Percentiles rank a stretch among this genome's conserved stretches.
These are phyloP conservation scores for Polydrusus pterygomalis DNA, from an alignment of 2,888 invertebrate genomes.

Conservation along the genomic window DNA sequence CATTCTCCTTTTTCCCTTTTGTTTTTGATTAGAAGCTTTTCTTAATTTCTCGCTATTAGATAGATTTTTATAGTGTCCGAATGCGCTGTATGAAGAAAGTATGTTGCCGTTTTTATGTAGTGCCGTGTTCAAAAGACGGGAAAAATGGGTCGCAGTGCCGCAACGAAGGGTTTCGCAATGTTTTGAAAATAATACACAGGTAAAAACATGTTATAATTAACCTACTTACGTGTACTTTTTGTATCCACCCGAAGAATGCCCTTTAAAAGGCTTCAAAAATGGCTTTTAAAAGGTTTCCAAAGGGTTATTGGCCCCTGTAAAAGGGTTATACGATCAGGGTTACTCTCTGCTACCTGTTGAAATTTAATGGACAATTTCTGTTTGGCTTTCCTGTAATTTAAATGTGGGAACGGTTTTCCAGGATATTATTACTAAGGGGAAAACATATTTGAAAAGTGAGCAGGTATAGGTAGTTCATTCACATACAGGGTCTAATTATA, in stretches of 20 bases:
- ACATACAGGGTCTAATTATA: too few relatives aligned
- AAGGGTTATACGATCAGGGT: conserved; percentile 32
- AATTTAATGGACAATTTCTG: conserved; percentile 11
- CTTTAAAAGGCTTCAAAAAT: background rate
- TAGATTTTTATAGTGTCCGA: background rate
- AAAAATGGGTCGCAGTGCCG: conserved; percentile 48
- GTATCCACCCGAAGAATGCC: background rate
- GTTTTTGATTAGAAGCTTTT: background rate
- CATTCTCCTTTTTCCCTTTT: conserved; percentile 13
- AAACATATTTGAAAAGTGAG: background rate
- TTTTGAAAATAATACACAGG: conserved; percentile 34
- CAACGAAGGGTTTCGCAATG: conserved; percentile 29
- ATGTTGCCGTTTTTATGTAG: conserved; percentile 55
- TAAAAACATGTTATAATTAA: conserved; percentile 25
- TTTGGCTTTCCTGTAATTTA: background rate
- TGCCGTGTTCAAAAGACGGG: conserved; percentile 47
- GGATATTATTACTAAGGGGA: background rate
- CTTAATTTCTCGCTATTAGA: conserved; percentile 2
- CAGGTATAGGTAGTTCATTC: background rate
- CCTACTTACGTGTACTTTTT: background rate
- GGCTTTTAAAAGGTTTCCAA: background rate
- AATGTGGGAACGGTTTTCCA: background rate
- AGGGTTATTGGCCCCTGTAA: conserved; percentile 32
- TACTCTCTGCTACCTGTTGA: conserved; percentile 48
- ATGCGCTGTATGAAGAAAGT: background rate